Conservation (phyloP, 2,797 vertebrate species). For the Tenualosa thibaudeaui region DNA sequence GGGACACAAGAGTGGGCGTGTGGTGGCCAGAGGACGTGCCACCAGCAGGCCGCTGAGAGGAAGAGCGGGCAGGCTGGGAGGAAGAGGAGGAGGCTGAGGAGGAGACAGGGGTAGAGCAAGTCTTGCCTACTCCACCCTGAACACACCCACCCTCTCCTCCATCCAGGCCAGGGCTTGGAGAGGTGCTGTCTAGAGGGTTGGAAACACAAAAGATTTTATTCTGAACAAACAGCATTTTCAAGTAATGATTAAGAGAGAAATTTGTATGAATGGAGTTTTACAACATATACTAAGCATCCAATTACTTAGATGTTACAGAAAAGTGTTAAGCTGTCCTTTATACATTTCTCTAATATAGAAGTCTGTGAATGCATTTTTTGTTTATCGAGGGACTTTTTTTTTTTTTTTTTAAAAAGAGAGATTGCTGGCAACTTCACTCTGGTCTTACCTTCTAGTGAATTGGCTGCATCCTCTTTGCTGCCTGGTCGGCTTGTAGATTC, state of each 20-base stretch:
- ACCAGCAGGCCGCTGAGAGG: neutral
- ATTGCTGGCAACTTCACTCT: neutral
- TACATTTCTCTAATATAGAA: too few species aligned
- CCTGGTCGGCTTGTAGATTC: constrained; percentile 80
- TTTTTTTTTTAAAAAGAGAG: too few species aligned
- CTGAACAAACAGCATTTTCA: neutral
- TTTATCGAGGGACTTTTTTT: too few species aligned
- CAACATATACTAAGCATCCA: neutral
- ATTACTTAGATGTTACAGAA: too few species aligned
- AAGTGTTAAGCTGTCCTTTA: too few species aligned
- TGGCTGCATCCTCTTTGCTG: constrained; percentile 79
- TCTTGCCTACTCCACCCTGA: constrained; percentile 65
- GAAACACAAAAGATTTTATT: too few species aligned
- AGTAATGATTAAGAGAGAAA: neutral
- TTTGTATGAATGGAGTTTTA: neutral
- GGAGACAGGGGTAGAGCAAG: constrained; percentile 79
- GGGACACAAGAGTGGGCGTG: constrained; percentile 81
- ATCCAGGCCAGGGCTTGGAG: constrained; percentile 69
- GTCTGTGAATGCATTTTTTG: too few species aligned
- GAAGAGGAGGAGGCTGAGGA: constrained; percentile 32
- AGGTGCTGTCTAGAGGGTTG: constrained; percentile 61
- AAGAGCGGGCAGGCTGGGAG: constrained; percentile 74
- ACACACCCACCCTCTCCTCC: constrained; percentile 58
- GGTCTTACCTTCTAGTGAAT: constrained; percentile 81
- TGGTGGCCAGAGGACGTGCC: constrained; percentile 78